Base-by-base conservation (phyloP, 2,113 vertebrate genomes). In the Tyto alba region DNA sequence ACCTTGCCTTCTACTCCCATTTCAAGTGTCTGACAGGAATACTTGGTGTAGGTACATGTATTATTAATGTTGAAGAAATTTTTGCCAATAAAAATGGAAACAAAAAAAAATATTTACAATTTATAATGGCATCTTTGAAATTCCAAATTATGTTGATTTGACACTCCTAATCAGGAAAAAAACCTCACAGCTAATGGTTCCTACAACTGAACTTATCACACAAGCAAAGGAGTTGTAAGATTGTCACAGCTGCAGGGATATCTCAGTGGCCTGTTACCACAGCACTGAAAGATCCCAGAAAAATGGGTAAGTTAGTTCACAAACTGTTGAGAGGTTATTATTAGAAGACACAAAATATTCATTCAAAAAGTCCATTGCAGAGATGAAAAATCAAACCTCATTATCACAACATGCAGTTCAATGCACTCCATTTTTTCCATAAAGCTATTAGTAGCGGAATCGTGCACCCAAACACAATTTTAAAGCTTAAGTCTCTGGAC, bases 191-290 rank as follows among this genome's bases (percentile, higher is more conserved):
- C 6, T 53, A 50, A n/a, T 29, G 18, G 10, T 36, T 81, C 52
- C 74, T 60, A 43, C 48, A 60, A 48, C 11, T 27, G 56, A 88
- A 72, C 12, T 53, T 32, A 59, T 41, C 5, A 56, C 14, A 69
- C 20, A 41, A 50, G 30, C 29, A 84, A 74, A 93, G 19, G 23
- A 60, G 16, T 13, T 55, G 22, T 20, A 81, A 43, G 29, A 56
- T 32, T 78, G 43, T 17, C 2, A 0, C 1, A 74, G 29, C 17
- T 1, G 0, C 47, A 63, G 52, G 21, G 6, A 6, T 20, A 13
- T 48, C 63, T 69, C 72, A 78, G 12, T 22, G 27, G 8, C 40
- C 43, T 84, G 52, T 74, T 27, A 73, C 13, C 21, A 62, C 48
- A 52, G 43, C 40, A 64, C 30, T 30, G 40, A 81, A 30, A 26